Conservation (phyloP, 2,797 vertebrate genomes). For the Falco berigora region DNA sequence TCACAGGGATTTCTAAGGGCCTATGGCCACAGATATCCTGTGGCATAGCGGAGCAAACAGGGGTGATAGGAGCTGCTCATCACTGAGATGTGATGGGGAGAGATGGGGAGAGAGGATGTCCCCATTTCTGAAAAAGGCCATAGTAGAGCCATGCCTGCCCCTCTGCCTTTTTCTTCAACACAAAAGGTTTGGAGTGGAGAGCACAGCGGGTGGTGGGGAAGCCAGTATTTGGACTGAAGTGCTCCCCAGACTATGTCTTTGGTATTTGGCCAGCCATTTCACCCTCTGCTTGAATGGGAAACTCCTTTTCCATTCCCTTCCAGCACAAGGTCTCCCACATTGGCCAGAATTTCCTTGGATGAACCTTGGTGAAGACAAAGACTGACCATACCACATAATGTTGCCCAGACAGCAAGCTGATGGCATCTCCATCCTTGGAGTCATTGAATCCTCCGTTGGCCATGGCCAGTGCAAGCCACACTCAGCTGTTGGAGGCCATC, state of each 20-base stretch:
- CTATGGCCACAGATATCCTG: neutral
- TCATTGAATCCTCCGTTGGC: neutral
- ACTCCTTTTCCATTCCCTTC: neutral
- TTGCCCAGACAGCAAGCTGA: neutral
- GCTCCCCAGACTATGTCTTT: neutral
- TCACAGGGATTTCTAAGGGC: neutral
- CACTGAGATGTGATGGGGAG: neutral
- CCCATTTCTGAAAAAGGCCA: neutral
- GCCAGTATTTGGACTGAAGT: neutral
- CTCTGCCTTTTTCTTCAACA: neutral
- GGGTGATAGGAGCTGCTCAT: neutral
- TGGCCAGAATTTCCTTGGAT: neutral
- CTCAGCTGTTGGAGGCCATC: neutral
- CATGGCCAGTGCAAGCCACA: rapidly evolving
- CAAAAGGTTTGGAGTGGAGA: neutral
- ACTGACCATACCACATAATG: neutral
- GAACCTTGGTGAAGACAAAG: neutral
- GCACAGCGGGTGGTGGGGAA: neutral
- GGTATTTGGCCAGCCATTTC: neutral
- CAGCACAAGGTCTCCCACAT: neutral
- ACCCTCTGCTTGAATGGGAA: neutral
- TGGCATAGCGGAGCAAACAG: neutral
- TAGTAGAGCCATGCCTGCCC: neutral
- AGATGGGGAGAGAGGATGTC: neutral
- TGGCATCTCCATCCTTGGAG: neutral